Percentiles rank a stretch among this genome's conserved stretches.
These are phyloP conservation scores for Sparus aurata DNA, from an alignment of 2,797 vertebrate genomes.

Conservation along the genomic window DNA sequence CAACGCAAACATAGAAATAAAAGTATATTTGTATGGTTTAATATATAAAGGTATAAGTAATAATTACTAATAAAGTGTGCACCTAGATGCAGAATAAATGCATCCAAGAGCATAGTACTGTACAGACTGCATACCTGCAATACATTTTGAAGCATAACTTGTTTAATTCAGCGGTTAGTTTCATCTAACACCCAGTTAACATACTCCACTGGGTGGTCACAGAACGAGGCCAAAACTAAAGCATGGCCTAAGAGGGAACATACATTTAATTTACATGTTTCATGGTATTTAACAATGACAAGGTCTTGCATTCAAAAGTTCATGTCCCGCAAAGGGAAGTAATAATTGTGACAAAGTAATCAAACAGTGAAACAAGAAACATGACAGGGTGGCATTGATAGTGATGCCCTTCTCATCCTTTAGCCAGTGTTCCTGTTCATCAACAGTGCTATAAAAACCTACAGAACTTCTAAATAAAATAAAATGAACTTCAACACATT, in stretches of 20 bases:
- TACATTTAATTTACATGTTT: constrained; percentile 75
- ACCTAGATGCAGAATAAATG: constrained; percentile 20
- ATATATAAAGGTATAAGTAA: constrained; percentile 14
- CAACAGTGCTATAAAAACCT: constrained; percentile 77
- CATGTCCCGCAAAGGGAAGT: constrained; percentile 67
- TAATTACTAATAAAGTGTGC: constrained; percentile 7
- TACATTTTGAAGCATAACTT: constrained; percentile 73
- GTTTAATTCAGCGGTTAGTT: constrained; percentile 82
- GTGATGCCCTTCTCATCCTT: constrained; percentile 61
- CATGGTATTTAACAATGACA: constrained; percentile 73
- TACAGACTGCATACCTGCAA: constrained; percentile 68
- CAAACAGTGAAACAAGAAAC: constrained; percentile 73
- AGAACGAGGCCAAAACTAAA: constrained; percentile 72
- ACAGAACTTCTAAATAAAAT: constrained; percentile 77
- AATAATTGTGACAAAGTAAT: constrained; percentile 75
- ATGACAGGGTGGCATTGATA: constrained; percentile 65
- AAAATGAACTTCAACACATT: constrained; percentile 70
- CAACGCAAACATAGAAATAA: constrained; percentile 6
- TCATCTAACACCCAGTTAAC: constrained; percentile 76
- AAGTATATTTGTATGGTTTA: constrained; percentile 11
- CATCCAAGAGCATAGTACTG: constrained; percentile 26
- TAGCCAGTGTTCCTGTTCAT: constrained; percentile 67
- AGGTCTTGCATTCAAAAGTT: constrained; percentile 76
- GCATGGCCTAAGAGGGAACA: constrained; percentile 67
- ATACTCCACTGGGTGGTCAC: constrained; percentile 77